phyloP scores from a whole-genome alignment of 2,888 invertebrate genomes.

The Priocnemis perturbator region DNA sequence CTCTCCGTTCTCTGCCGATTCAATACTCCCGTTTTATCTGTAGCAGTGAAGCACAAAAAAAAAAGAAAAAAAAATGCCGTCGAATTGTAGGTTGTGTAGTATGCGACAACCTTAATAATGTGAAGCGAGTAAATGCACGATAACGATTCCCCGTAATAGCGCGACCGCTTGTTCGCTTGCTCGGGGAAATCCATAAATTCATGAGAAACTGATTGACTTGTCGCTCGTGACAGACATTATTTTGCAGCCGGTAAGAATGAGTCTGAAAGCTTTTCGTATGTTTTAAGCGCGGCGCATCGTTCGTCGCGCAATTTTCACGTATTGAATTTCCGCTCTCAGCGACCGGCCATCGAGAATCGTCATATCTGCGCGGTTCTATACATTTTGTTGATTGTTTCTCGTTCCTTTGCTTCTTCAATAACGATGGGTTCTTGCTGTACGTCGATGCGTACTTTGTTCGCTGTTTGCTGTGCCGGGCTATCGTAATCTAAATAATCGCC shows the following conservation, averaged over 20 bases:
- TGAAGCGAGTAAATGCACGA: constrained; percentile 12
- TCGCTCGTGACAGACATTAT: constrained; percentile 7
- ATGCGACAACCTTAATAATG: constrained; percentile 29
- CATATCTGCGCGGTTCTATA: too few species aligned
- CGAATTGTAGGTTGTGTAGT: constrained; percentile 4
- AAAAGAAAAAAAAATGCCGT: constrained; percentile 18
- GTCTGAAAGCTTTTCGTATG: too few species aligned
- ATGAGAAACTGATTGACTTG: constrained; percentile 12
- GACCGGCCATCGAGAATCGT: too few species aligned
- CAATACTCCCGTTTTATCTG: constrained; percentile 34
- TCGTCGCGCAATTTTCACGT: too few species aligned
- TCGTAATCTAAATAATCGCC: too few species aligned
- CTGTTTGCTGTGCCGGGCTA: too few species aligned
- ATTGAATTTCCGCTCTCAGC: too few species aligned
- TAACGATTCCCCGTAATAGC: constrained; percentile 9
- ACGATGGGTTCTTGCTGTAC: too few species aligned
- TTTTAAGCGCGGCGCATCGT: too few species aligned
- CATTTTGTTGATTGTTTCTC: too few species aligned
- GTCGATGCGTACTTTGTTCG: too few species aligned
- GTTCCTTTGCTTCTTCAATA: too few species aligned
- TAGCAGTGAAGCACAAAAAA: constrained; percentile 9
- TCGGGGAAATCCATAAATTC: constrained; percentile 20
- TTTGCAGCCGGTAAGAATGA: neutral
- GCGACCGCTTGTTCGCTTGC: constrained; percentile 1
- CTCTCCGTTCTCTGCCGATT: constrained; percentile 4